phyloP scores from a whole-genome alignment of 2,797 vertebrate genomes.

The Hylomyscus alleni region DNA sequence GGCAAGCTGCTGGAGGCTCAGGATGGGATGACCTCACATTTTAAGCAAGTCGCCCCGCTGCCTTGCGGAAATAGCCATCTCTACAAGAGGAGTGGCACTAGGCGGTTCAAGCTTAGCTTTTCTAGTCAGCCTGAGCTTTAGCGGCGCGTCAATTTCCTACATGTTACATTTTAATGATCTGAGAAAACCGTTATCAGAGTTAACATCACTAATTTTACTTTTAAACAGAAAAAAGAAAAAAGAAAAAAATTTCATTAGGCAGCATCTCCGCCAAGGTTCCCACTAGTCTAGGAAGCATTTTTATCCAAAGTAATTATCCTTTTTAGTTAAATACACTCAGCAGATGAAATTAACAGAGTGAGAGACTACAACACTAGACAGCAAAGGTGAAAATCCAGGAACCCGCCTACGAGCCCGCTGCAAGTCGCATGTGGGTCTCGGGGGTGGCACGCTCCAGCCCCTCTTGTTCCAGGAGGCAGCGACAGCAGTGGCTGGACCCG shows the following conservation, averaged over 20 bases:
- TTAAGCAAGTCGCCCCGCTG: constrained; percentile 81
- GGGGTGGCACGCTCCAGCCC: not conserved
- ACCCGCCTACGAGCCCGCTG: not conserved
- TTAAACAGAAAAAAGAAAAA: constrained; percentile 77
- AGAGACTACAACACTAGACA: constrained; percentile 68
- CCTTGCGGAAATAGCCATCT: constrained; percentile 88
- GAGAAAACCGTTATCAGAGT: constrained; percentile 83
- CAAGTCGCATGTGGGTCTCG: not conserved
- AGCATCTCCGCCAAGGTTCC: constrained; percentile 81
- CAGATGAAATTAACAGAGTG: constrained; percentile 80
- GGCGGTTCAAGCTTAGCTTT: constrained; percentile 84
- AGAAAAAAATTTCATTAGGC: constrained; percentile 80
- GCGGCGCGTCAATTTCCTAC: constrained; percentile 79
- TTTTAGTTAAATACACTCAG: constrained; percentile 81
- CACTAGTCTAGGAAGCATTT: constrained; percentile 80
- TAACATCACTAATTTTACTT: constrained; percentile 82
- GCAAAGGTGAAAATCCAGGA: constrained; percentile 71
- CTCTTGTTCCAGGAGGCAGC: not conserved
- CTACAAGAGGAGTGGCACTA: constrained; percentile 84
- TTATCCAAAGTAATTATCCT: constrained; percentile 83
- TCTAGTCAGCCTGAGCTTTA: constrained; percentile 84
- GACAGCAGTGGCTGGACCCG: not conserved
- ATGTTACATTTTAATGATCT: constrained; percentile 83
- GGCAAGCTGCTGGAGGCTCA: constrained; percentile 70
- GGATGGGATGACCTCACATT: constrained; percentile 82